These are phyloP conservation scores for Phalacrocorax aristotelis DNA, from an alignment of 2,113 vertebrate genomes.

Conservation along the genomic window DNA sequence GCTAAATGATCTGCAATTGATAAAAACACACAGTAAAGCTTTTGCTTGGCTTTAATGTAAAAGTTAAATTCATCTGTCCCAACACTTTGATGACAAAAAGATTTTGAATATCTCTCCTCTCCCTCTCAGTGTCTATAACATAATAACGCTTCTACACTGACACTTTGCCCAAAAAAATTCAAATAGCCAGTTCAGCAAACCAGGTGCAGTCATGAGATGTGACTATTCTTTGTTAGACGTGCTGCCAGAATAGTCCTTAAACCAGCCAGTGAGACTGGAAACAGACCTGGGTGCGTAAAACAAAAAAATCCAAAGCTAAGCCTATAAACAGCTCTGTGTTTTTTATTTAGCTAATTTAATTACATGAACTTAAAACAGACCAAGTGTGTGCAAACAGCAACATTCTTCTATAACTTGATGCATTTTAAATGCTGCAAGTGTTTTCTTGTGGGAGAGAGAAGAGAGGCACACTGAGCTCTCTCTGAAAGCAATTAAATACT, in stretches of 20 bases:
- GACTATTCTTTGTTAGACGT: conserved; percentile 14
- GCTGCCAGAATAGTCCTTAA: background rate
- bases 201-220: background rate
- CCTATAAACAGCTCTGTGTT: conserved; percentile 19
- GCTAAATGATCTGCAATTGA: background rate
- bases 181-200: background rate
- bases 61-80: background rate
- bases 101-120: background rate
- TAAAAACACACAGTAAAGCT: background rate
- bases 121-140: background rate
- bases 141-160: background rate
- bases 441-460: conserved; percentile 53
- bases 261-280: conserved; percentile 6
- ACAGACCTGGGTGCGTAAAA: conserved; percentile 31
- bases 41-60: background rate
- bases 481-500: conserved; percentile 70
- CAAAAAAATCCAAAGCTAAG: conserved; percentile 27
- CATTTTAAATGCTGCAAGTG: conserved; percentile 41
- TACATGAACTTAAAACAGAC: conserved; percentile 67
- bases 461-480: conserved; percentile 24
- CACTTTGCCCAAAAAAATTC: background rate
- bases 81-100: background rate
- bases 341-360: conserved; percentile 70
- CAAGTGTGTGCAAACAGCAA: conserved; percentile 38
- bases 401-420: conserved; percentile 59